Percentiles rank a stretch among this genome's conserved stretches.
Evolutionary conservation across 2,113 vertebrate species (phyloP).

Genomic region (Argyrosomus japonicus): DNA sequence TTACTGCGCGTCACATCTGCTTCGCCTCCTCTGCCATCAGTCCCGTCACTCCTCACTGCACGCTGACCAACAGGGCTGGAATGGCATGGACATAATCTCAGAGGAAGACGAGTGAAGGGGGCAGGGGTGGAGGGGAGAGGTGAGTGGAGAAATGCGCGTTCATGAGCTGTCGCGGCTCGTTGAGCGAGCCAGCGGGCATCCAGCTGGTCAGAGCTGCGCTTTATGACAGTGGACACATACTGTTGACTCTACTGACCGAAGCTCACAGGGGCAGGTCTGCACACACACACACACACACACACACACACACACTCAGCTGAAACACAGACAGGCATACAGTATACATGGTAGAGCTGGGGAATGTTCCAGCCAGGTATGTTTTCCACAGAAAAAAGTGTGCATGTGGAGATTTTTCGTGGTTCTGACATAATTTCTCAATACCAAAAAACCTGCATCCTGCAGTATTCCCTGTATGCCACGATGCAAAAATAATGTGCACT

Average conservation of each 20-base stretch:
- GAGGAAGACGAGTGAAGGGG: neutral
- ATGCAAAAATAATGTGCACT: neutral
- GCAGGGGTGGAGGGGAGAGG: neutral
- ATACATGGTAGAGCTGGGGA: neutral
- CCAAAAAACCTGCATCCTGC: neutral
- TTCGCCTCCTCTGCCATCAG: neutral
- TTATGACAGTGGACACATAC: neutral
- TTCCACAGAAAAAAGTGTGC: too few relatives aligned
- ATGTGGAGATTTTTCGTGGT: neutral
- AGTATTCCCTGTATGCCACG: neutral
- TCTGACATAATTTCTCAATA: neutral
- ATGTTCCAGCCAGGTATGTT: neutral
- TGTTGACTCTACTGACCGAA: conserved; percentile 12
- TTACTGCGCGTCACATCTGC: neutral
- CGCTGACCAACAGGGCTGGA: conserved; percentile 32
- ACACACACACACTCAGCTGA: neutral
- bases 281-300: neutral
- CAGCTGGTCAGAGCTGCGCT: conserved; percentile 25
- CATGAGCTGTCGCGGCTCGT: conserved; percentile 44
- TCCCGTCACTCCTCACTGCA: conserved; percentile 15
- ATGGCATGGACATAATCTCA: conserved; percentile 18
- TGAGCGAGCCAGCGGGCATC: conserved; percentile 22
- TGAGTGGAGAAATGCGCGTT: conserved; percentile 41
- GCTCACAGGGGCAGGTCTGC: neutral
- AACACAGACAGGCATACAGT: neutral